Base-by-base conservation (phyloP, 1,140 invertebrate species). In the Drosophila orena region DNA sequence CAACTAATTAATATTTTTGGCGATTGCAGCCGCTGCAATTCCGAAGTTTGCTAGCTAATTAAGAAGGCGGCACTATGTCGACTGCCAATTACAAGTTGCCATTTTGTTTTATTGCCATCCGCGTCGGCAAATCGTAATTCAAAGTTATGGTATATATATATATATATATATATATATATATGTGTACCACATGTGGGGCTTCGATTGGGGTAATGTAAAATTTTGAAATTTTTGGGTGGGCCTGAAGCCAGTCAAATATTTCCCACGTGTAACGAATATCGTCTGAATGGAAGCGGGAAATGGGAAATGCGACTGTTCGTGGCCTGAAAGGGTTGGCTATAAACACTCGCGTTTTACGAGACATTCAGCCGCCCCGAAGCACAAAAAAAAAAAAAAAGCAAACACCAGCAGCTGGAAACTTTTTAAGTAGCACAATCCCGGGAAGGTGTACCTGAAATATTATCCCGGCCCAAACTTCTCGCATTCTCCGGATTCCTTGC, bases 311-410 rank as follows among this genome's bases (percentile, higher is more conserved):
- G 17, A 15, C 43, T 40, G 47, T 40, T 43, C 47, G 34, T 30
- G 55, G 49, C 65, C n/a, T 37, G 42, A 61, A 85, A 80, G 72
- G 76, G 72, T 84, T 83, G 62, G 54, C 70, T 81, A 81, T 86
- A 88, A 86, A 86, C 76, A 76, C 59, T 53, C 70, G 66, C 72
- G 59, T 50, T 88, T 86, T 81, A 86, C 58, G 83, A 62, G 81
- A 81, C 81, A 81, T 14, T 30, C 50, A 55, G 61, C 54, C 38
- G 38, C 27, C 60, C 49, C 43, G 20, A 11, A 76, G n/a, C n/a
- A 1, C 17, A 17, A 17, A 17, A 17, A 17, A 17, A 76, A 34
- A 40, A 30, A 17, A 17, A 17, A 17, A 17, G 1, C 71, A 34
- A 40, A 30, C 42, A 38, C 15, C 49, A 49, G 43, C 73, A 69